Evolutionary conservation across 92 coral and sea anemone genomes (phyloP).

Genomic region (Zoanthus sociatus): DNA sequence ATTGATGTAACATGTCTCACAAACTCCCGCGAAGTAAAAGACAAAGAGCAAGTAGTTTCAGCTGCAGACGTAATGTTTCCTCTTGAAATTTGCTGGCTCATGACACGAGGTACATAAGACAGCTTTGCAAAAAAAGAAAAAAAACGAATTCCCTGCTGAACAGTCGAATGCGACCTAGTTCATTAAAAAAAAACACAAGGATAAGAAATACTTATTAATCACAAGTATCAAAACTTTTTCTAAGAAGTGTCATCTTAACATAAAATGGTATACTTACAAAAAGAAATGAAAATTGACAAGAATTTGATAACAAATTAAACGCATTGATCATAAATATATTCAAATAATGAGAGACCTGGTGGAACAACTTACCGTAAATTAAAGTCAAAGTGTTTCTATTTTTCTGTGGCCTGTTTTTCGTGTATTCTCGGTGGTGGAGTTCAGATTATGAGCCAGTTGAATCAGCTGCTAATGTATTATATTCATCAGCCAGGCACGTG

Average conservation of each 20-base stretch:
- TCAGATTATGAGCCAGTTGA: conserved; percentile 12
- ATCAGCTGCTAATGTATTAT: conserved; percentile 41
- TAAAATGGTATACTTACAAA: conserved; percentile 12
- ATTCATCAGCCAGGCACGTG: conserved; percentile 44
- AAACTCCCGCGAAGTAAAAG: conserved; percentile 35
- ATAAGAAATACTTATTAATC: background rate
- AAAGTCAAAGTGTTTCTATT: background rate
- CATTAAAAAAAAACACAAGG: background rate
- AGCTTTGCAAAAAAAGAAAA: background rate
- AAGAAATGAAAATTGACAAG: background rate
- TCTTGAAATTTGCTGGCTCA: conserved; percentile 27
- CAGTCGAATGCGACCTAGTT: conserved; percentile 20
- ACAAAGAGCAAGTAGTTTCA: conserved; percentile 25
- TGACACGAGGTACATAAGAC: background rate
- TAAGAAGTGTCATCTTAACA: conserved; percentile 10
- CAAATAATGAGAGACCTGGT: background rate
- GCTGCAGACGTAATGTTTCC: conserved; percentile 22
- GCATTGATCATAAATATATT: background rate
- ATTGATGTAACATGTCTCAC: conserved; percentile 42
- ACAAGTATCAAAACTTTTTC: background rate
- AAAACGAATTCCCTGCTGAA: background rate
- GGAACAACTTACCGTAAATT: conserved; percentile 2
- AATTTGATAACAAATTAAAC: background rate
- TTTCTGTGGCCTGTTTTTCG: conserved; percentile 14
- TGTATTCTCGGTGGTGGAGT: conserved; percentile 39